Evolutionary conservation across 2,888 invertebrate species (phyloP), one percentile per base, ranked within the genome.

Genomic region (Gastracanthus pulcherrimus): DNA sequence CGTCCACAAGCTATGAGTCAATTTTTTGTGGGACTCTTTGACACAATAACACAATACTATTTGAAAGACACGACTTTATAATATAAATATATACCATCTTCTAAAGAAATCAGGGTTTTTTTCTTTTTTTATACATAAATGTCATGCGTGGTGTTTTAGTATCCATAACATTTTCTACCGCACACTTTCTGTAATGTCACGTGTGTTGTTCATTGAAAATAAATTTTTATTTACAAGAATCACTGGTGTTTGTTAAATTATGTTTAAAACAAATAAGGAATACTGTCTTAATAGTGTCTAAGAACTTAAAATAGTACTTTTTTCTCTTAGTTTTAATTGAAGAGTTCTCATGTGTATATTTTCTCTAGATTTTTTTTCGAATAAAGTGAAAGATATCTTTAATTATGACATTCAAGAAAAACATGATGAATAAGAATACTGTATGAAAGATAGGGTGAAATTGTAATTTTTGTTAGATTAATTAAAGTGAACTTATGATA

Each of bases 391-490:
- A 67, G 48, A 51, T 58, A 69, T 23, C 38, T 60, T 55, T 71
- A 36, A 78, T 51, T 51, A 82, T 67, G 19, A 67, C 19, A 70
- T 16, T 66, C 19, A 41, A 70, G 0, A 58, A 48, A 51, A 60
- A 36, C 60, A 79, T 23, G 19, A 71, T 76, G 23, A 13, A 72
- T 16, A 48, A 19, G 38, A 64, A 6, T 67, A 64, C 38, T 79
- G 79, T 82, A 66, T 70, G 71, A 77, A 74, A 76, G 82, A 76
- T 41, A 31, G 78, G 78, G 64, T 75, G 70, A 71, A 64, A 75
- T 41, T 82, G 82, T 82, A 75, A 80, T 70, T 82, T 82, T 80
- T 77, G 80, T 82, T 82, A 80, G 77, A 77, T 55, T 76, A 71
- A 80, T 77, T 72, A 77, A 80, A 77, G 67, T 76, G 62, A 76